Evolutionary conservation across 2,113 vertebrate genomes (phyloP), one percentile per base, ranked within the genome.

Genomic region (Callithrix jacchus): DNA sequence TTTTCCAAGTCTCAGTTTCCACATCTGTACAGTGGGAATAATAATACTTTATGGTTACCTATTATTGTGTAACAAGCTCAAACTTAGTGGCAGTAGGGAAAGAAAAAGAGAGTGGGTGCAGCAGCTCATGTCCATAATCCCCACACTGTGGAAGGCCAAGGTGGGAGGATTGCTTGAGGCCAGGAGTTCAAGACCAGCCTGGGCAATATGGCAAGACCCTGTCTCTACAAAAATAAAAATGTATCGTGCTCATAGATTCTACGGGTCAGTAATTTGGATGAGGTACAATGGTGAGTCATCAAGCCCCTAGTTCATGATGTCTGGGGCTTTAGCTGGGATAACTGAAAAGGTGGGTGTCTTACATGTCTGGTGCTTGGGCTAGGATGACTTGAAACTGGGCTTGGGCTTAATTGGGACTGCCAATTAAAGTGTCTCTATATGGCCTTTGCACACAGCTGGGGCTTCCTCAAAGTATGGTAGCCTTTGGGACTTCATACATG

Each of bases 1-100:
- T n/a, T 91, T 71, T 93, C 79, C 21, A 95, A 91, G 70, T 95
- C 54, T 95, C 56, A 64, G 54, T 96, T 95, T 93, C 52, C 40
- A 74, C 23, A 85, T 89, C 52, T 40, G 35, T 58, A 20, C 84
- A 80, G 35, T n/a, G 91, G 54, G 8, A 83, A 52, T 76, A 86
- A 90, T 25, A 66, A 81, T 32, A 88, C 23, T 56, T 73, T 58
- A 61, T 52, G 45, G 64, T 91, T 56, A 40, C 58, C 54, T 89
- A 47, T 58, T 81, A 42, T 21, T 52, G 8, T 74, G 45, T 73
- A 92, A 81, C 37, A 96, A 58, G 58, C 54, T n/a, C 73, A 81
- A 81, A 92, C 37, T 87, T 89, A 74, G 21, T 81, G 54, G 37
- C 30, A 80, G 89, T 45, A 32, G 14, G 76, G 79, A 12, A 64